phyloP scores from a whole-genome alignment of 2,113 vertebrate genomes.

The Chloroceryle aenea region DNA sequence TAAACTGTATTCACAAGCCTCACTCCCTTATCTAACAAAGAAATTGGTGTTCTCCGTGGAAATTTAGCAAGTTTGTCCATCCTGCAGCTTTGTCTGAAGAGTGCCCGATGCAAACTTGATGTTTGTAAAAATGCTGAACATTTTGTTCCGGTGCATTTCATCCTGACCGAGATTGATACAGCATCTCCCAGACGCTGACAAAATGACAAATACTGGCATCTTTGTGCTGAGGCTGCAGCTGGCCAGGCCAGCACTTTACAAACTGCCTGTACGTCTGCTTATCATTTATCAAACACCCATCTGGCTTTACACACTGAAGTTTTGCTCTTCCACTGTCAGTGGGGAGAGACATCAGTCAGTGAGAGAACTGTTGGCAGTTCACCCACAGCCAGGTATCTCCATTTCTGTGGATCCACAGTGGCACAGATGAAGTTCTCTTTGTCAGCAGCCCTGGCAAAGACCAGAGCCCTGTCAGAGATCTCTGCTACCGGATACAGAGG shows the following conservation, averaged over 20 bases:
- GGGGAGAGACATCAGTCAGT: neutral
- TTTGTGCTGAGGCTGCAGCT: neutral
- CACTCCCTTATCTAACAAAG: neutral
- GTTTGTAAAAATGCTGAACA: neutral
- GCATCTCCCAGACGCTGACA: neutral
- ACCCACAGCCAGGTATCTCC: neutral
- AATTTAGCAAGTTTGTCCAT: neutral
- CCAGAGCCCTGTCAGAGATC: neutral
- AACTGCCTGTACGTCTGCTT: neutral
- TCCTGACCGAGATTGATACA: fast-evolving
- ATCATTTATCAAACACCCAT: neutral
- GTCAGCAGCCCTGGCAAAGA: neutral
- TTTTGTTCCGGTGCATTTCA: neutral
- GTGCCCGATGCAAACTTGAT: fast-evolving
- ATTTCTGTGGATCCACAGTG: fast-evolving
- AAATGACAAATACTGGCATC: neutral
- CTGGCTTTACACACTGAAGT: neutral
- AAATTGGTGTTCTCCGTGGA: neutral
- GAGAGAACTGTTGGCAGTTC: fast-evolving
- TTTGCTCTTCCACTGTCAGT: neutral
- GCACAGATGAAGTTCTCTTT: neutral
- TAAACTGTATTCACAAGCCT: neutral
- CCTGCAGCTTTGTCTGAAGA: neutral
- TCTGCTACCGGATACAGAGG: neutral
- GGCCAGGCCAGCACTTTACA: neutral